Evolutionary conservation across 2,888 invertebrate genomes (phyloP).

Genomic region (Coelinius sp.): DNA sequence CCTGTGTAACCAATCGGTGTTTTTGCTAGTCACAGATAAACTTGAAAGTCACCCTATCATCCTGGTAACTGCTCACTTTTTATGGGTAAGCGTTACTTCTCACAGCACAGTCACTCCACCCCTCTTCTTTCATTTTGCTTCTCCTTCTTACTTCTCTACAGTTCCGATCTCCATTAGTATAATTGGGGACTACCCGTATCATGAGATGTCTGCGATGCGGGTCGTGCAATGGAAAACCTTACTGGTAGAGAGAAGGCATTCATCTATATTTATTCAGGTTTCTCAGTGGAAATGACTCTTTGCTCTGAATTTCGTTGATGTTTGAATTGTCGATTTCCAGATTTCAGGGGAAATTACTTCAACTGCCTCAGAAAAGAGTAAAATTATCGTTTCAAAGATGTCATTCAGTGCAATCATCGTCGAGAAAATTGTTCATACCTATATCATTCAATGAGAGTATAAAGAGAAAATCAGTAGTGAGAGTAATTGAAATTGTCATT

Average conservation of each 20-base stretch:
- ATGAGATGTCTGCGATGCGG: conserved; percentile 56
- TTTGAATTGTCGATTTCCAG: not conserved
- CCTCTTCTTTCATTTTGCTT: conserved; percentile 6
- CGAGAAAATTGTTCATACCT: too few species aligned
- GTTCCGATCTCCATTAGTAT: conserved; percentile 68
- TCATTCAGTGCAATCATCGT: too few species aligned
- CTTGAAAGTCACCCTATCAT: conserved; percentile 30
- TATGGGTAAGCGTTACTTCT: conserved; percentile 8
- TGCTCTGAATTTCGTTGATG: not conserved
- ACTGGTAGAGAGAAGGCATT: conserved; percentile 12
- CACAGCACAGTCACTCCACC: conserved; percentile 8
- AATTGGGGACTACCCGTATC: conserved; percentile 68
- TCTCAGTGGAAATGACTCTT: not conserved
- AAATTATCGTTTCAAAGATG: not conserved
- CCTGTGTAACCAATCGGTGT: conserved; percentile 4
- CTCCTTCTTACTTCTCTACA: conserved; percentile 36
- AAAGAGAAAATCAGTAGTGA: too few species aligned
- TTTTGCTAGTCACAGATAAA: conserved; percentile 18
- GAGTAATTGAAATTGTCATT: too few species aligned
- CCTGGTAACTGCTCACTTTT: conserved; percentile 27
- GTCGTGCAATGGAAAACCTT: conserved; percentile 47
- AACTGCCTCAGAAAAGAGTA: not conserved
- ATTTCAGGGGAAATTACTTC: not conserved
- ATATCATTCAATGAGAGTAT: too few species aligned
- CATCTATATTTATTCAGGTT: conserved; percentile 4